Evolutionary conservation across 2,113 vertebrate genomes (phyloP).

Genomic region (Urocynchramus pylzowi): DNA sequence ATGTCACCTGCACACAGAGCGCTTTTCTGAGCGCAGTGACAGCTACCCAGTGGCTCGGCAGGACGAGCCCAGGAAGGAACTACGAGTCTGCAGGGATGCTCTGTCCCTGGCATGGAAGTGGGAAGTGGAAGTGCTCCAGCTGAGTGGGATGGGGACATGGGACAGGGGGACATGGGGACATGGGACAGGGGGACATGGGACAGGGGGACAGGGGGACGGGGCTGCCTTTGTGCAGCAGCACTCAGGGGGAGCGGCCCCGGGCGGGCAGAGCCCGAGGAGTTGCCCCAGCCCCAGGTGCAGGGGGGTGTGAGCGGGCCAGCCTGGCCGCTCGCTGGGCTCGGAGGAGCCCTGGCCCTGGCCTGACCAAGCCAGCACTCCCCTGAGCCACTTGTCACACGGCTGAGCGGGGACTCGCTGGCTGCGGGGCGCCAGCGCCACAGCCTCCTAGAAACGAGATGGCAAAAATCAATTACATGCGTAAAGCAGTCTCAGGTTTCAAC

Average conservation of each 20-base stretch:
- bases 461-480: background rate
- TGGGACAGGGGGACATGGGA: rapidly evolving
- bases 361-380: too few species aligned
- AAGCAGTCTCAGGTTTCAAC: background rate
- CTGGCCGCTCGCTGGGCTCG: background rate
- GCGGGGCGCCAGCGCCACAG: rapidly evolving
- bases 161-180: background rate
- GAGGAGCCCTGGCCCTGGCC: background rate
- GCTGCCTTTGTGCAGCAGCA: background rate
- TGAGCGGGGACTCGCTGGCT: background rate
- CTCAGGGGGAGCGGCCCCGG: background rate
- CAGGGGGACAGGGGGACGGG: background rate
- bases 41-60: background rate
- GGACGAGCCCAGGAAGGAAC: background rate
- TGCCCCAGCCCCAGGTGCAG: rapidly evolving
- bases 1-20: background rate
- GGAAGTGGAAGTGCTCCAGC: background rate
- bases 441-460: background rate
- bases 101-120: background rate
- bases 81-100: background rate
- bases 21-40: background rate
- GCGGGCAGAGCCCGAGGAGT: rapidly evolving
- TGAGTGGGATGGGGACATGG: background rate
- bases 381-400: too few species aligned
- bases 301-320: background rate